Evolutionary conservation across 2,888 invertebrate genomes (phyloP).

Genomic region (Cryptocephalus moraei): DNA sequence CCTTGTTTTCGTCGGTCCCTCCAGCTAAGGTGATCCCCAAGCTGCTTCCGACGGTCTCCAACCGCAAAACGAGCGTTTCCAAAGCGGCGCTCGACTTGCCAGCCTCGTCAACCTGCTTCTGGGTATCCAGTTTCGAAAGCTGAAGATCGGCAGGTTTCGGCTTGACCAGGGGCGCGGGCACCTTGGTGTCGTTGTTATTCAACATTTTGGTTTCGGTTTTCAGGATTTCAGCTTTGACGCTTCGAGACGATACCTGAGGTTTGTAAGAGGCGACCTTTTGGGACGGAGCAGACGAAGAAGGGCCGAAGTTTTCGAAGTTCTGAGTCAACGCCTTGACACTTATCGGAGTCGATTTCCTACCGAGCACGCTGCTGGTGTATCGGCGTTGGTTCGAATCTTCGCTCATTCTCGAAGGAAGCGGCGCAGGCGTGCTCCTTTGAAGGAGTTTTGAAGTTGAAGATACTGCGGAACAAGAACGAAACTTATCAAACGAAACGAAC

Average conservation of each 20-base stretch:
- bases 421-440: slow-evolving; percentile 2
- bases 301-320: slow-evolving; percentile 41
- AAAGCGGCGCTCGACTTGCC: background rate
- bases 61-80: slow-evolving; percentile 52
- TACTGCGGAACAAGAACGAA: background rate
- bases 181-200: background rate
- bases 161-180: background rate
- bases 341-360: slow-evolving; percentile 21
- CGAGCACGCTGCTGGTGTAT: slow-evolving; percentile 3
- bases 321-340: slow-evolving; percentile 48
- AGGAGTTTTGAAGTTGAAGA: slow-evolving; percentile 1
- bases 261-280: slow-evolving; percentile 13
- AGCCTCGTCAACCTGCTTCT: background rate
- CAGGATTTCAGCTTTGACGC: slow-evolving; percentile 13
- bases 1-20: slow-evolving; percentile 83
- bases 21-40: slow-evolving; percentile 83
- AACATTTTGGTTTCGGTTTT: slow-evolving; percentile 13
- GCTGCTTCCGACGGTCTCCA: slow-evolving; percentile 60
- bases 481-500: no score
- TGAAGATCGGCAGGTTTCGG: background rate
- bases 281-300: slow-evolving; percentile 12
- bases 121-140: background rate
- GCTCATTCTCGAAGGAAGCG: background rate
- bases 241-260: slow-evolving; percentile 13
- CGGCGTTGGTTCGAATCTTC: slow-evolving; percentile 5